phyloP scores from a whole-genome alignment of 1,140 invertebrate species.

The Vanessa atalanta region DNA sequence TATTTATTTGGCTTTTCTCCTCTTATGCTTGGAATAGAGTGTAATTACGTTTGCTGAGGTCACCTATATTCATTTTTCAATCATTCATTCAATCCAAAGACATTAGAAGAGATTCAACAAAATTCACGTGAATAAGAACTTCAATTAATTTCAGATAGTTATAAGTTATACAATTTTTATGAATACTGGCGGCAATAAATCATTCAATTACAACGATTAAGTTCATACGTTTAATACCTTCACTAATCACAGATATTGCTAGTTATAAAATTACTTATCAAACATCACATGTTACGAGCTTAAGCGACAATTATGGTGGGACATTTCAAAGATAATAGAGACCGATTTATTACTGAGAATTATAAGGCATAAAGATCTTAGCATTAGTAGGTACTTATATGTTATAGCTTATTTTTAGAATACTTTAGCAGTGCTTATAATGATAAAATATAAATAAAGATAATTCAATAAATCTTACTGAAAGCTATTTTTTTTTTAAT shows the following conservation, averaged over 20 bases:
- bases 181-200: not conserved
- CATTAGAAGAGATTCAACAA: too few relatives aligned
- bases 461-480: too few relatives aligned
- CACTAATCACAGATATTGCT: slow-evolving; percentile 19
- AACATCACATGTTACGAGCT: not conserved
- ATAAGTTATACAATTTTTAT: not conserved
- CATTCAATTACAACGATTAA: slow-evolving; percentile 8
- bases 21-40: too few relatives aligned
- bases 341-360: not conserved
- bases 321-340: not conserved
- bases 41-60: too few relatives aligned
- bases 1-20: too few relatives aligned
- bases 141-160: not conserved
- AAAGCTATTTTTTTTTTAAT: too few relatives aligned
- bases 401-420: too few relatives aligned
- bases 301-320: not conserved
- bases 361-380: not conserved
- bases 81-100: too few relatives aligned
- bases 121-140: not conserved
- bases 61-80: too few relatives aligned
- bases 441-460: too few relatives aligned
- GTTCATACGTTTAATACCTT: slow-evolving; percentile 14
- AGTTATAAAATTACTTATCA: slow-evolving; percentile 8
- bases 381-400: too few relatives aligned
- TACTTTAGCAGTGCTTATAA: too few relatives aligned